Evolutionary conservation across 2,888 invertebrate species (phyloP), one percentile per base, ranked within the genome.

Genomic region (Gandaritis pyraliata): DNA sequence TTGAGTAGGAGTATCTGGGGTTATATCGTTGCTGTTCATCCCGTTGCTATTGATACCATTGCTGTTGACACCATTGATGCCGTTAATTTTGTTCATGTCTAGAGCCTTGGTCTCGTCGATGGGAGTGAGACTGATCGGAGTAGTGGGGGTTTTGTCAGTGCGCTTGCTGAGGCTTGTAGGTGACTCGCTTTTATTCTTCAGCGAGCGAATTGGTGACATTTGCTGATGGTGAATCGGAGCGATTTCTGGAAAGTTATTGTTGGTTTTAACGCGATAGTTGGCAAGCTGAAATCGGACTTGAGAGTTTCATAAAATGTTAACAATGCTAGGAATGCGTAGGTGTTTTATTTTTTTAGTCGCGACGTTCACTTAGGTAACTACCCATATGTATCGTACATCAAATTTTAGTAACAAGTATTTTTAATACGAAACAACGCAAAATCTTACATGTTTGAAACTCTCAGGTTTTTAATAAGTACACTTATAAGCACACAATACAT

Each of bases 181-280:
- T 18, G 92, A 91, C 66, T 91, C 92, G 79, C 90, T 90, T 74
- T 63, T 62, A 48, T 91, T 91, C 83, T 91, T 92, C 78, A 91
- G 65, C 65, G 90, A 89, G 72, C 92, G 90, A 75, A 90, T 92
- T 72, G 92, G 93, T 56, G 93, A 92, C 90, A 92, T 92, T 84
- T 93, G 92, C 77, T 92, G 91, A 69, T 92, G 92, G 74, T 92
- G 91, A 65, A 92, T 89, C 72, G 92, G 91, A 75, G 89, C 88
- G 81, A 92, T 90, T 86, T 92, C 92, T 92, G 92, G 47, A 90
- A 91, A 71, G 81, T 75, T 75, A 69, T 70, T 72, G 60, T 51
- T 59, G 56, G 65, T 15, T 71, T 71, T 75, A 58, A 57, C 53
- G 70, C 68, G 55, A 67, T 65, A 48, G 13, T 65, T 33, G 46